Evolutionary conservation across 1,140 invertebrate genomes (phyloP).

Genomic region (Hormaphis cornu): DNA sequence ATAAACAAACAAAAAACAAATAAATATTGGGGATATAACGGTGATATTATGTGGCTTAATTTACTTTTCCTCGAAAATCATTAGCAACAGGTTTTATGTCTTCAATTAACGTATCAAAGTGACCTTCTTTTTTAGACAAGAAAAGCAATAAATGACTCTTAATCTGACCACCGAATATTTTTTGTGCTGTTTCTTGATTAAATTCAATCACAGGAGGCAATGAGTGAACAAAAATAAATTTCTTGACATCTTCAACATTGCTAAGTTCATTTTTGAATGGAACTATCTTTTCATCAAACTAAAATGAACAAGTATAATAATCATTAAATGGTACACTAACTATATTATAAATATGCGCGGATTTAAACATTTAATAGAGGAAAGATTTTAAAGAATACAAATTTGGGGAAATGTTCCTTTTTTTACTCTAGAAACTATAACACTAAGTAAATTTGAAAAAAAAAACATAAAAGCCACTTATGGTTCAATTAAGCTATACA

Average conservation of each 20-base stretch:
- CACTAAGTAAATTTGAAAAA: too few relatives aligned
- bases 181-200: conserved; percentile 91
- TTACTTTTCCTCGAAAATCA: conserved; percentile 78
- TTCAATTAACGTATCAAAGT: conserved; percentile 69
- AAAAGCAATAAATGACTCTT: conserved; percentile 94
- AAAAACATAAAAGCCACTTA: too few relatives aligned
- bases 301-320: conserved; percentile 43
- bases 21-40: not conserved
- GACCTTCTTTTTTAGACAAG: conserved; percentile 77
- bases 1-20: conserved; percentile 32
- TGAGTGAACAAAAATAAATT: conserved; percentile 76
- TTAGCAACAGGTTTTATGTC: conserved; percentile 70
- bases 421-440: too few relatives aligned
- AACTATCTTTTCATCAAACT: conserved; percentile 89
- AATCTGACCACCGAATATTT: conserved; percentile 96
- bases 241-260: conserved; percentile 58
- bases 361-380: too few relatives aligned
- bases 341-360: too few relatives aligned
- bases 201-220: conserved; percentile 94
- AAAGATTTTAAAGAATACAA: too few relatives aligned
- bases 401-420: too few relatives aligned
- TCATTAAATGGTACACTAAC: not conserved
- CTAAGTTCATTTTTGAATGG: conserved; percentile 64
- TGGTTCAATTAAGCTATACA: too few relatives aligned
- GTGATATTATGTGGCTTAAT: not conserved